Evolutionary conservation across 2,797 vertebrate species (phyloP).

Genomic region (Valencia hispanica): DNA sequence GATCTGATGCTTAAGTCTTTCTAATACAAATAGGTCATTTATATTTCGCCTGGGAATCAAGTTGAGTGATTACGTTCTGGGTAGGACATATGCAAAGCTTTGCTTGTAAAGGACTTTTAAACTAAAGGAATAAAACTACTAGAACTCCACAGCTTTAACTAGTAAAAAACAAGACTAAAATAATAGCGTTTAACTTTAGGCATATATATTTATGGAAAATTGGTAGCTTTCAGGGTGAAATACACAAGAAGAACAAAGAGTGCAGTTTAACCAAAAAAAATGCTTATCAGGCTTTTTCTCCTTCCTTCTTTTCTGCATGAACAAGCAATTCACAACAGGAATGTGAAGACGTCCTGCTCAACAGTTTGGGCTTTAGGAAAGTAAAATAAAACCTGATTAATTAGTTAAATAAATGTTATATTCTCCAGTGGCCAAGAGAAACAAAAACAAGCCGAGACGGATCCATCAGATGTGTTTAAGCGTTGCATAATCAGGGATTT

Average conservation of each 20-base stretch:
- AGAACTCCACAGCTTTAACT: constrained; percentile 14
- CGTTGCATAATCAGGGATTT: not conserved
- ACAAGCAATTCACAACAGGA: constrained; percentile 65
- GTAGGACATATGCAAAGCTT: not conserved
- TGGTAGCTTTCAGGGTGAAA: constrained; percentile 41
- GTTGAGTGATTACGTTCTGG: constrained; percentile 22
- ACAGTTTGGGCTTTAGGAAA: constrained; percentile 22
- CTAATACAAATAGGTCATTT: constrained; percentile 52
- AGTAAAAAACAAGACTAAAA: constrained; percentile 39
- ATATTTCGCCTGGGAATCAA: constrained; percentile 51
- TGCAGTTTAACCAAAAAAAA: not conserved
- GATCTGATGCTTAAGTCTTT: constrained; percentile 23
- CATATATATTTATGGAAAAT: constrained; percentile 42
- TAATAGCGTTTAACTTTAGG: constrained; percentile 22
- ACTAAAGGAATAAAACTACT: constrained; percentile 4
- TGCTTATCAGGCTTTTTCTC: constrained; percentile 53
- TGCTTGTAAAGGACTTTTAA: constrained; percentile 9
- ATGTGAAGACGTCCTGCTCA: constrained; percentile 54
- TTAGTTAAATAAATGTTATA: constrained; percentile 44
- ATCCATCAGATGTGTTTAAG: constrained; percentile 24
- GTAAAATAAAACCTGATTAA: constrained; percentile 36
- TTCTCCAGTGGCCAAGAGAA: constrained; percentile 41
- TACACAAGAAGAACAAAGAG: constrained; percentile 41
- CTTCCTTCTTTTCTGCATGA: constrained; percentile 69
- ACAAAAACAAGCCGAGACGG: constrained; percentile 45